Conservation (phyloP, 2,113 vertebrate genomes). For the Brachyistius frenatus region DNA sequence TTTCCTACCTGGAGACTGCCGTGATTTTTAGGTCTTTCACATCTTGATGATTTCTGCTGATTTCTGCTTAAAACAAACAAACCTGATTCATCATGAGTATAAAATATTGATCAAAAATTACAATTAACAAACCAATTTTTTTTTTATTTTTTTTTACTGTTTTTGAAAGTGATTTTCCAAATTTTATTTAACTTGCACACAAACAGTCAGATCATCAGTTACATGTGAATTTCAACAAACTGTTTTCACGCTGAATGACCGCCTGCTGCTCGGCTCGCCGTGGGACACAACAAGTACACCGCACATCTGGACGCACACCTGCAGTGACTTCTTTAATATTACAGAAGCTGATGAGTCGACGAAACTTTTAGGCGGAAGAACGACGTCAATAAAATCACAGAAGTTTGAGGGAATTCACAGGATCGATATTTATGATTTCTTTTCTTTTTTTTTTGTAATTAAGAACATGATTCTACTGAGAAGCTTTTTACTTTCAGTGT, state of each 20-base stretch:
- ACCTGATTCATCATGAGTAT: not conserved
- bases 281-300: too few species aligned
- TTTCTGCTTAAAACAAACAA: not conserved
- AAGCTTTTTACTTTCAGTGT: too few species aligned
- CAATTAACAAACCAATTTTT: not conserved
- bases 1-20: not conserved
- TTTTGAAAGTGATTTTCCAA: too few species aligned
- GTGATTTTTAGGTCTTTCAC: not conserved
- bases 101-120: not conserved
- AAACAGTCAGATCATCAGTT: not conserved
- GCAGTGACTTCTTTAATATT: not conserved
- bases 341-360: not conserved
- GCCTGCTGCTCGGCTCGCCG: too few species aligned
- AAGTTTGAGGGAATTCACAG: not conserved
- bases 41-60: not conserved
- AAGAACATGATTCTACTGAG: too few species aligned
- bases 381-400: too few species aligned
- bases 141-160: not conserved
- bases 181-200: too few species aligned
- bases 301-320: too few species aligned
- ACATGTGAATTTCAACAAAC: not conserved
- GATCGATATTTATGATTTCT: too few species aligned
- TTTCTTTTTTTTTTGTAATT: not conserved
- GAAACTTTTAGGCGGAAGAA: not conserved
- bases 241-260: too few species aligned